Conservation (phyloP, 1,140 invertebrate genomes). For the Schlechtendalia chinensis region DNA sequence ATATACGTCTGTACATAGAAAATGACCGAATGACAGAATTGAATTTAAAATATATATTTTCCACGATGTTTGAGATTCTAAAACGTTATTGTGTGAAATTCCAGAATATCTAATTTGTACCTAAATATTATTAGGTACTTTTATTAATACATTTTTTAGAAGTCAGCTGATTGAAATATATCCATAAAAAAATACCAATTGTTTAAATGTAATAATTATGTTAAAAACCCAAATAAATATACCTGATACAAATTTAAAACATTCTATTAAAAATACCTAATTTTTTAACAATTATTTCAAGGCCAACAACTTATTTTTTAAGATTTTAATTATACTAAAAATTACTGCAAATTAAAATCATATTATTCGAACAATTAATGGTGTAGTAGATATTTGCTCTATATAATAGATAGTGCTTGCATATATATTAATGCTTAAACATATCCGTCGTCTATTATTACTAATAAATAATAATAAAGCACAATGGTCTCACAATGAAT, state of each 20-base stretch:
- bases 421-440: not conserved
- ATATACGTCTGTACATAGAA: too few species aligned
- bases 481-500: not conserved
- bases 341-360: not conserved
- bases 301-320: not conserved
- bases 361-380: slow-evolving; percentile 4
- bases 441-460: not conserved
- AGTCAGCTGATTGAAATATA: too few species aligned
- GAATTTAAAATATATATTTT: too few species aligned
- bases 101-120: too few species aligned
- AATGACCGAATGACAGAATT: too few species aligned
- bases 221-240: not conserved
- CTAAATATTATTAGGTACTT: too few species aligned
- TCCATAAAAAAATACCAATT: too few species aligned
- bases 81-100: too few species aligned
- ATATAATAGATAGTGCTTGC: not conserved
- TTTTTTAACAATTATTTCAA: slow-evolving; percentile 4
- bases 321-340: not conserved
- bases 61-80: too few species aligned
- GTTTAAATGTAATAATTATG: too few species aligned
- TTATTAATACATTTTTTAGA: too few species aligned
- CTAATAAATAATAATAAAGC: slow-evolving; percentile 24
- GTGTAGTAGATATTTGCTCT: not conserved
- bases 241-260: not conserved
- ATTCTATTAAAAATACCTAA: not conserved